Evolutionary conservation across 2,113 vertebrate species (phyloP).

Genomic region (Pionites leucogaster): DNA sequence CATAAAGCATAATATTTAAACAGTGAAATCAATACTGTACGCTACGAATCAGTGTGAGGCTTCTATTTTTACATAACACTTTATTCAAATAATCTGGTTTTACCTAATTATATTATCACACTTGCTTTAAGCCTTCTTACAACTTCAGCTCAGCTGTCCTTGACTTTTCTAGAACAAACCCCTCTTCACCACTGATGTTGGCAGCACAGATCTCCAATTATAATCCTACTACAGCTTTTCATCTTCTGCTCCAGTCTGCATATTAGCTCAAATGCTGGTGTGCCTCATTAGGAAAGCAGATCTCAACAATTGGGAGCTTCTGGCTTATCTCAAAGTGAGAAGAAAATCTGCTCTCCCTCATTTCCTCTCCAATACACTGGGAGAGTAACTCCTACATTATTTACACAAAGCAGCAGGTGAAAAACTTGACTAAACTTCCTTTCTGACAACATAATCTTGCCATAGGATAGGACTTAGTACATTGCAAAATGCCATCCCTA

Average conservation of each 20-base stretch:
- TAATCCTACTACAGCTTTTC: background rate
- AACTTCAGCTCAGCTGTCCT: background rate
- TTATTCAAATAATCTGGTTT: background rate
- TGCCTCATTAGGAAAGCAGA: background rate
- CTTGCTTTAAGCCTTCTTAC: background rate
- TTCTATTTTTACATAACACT: background rate
- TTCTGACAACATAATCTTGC: background rate
- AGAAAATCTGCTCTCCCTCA: slow-evolving; percentile 14
- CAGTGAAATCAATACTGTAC: background rate
- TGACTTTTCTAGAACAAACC: background rate
- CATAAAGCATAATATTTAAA: background rate
- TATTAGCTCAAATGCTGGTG: background rate
- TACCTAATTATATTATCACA: background rate
- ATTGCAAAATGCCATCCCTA: background rate
- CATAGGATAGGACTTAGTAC: background rate
- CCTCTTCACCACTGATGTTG: background rate
- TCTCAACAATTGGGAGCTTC: background rate
- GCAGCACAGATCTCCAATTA: background rate
- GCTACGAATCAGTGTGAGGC: background rate
- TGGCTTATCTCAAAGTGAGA: background rate
- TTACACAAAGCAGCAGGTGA: slow-evolving; percentile 36
- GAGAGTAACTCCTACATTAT: background rate
- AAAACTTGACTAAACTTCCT: slow-evolving; percentile 19
- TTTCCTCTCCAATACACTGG: background rate
- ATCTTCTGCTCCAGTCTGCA: background rate